phyloP scores from a whole-genome alignment of 2,797 vertebrate genomes.

The Cossypha dichroa region DNA sequence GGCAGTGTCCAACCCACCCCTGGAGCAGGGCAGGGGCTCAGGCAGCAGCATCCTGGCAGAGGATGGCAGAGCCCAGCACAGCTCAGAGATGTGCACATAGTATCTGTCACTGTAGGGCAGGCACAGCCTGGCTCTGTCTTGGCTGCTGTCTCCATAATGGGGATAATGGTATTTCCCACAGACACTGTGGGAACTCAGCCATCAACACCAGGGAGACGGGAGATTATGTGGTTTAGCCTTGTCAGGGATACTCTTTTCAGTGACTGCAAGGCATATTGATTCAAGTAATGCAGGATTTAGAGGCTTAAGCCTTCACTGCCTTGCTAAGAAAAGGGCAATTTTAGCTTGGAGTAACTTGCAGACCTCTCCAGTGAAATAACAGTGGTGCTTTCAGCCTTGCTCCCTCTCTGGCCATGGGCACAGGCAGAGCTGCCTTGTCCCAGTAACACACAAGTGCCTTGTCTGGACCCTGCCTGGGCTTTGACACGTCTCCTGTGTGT shows the following conservation, averaged over 20 bases:
- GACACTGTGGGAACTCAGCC: not conserved
- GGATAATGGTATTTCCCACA: not conserved
- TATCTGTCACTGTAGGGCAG: accelerated
- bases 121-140: accelerated
- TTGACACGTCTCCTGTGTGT: not conserved
- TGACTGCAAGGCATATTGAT: constrained; percentile 34
- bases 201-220: not conserved
- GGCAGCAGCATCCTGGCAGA: not conserved
- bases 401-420: not conserved
- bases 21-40: not conserved
- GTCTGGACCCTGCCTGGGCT: not conserved
- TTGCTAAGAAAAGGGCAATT: constrained; percentile 12
- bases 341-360: not conserved
- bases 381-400: not conserved
- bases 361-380: not conserved
- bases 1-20: accelerated
- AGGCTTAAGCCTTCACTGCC: not conserved
- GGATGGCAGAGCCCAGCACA: accelerated
- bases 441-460: not conserved
- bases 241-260: constrained; percentile 4
- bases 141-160: not conserved
- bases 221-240: not conserved
- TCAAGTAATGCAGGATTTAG: constrained; percentile 41
- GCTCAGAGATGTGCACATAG: accelerated
- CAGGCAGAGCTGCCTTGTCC: not conserved